These are phyloP conservation scores for Pammene fasciana DNA, from an alignment of 2,888 invertebrate species.

Conservation along the genomic window DNA sequence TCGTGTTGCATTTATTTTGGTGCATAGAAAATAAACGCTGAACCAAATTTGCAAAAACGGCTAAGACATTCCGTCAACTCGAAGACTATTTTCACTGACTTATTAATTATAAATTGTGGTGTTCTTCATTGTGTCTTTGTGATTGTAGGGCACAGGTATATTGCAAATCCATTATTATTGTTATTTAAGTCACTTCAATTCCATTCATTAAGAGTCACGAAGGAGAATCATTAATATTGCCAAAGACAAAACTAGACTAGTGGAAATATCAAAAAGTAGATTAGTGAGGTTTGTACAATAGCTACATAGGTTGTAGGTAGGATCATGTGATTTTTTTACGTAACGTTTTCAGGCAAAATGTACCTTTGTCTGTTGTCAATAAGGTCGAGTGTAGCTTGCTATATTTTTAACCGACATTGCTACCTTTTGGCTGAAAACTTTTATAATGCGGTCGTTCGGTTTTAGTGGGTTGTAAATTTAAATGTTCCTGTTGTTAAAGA, in stretches of 20 bases:
- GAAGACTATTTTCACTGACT: neutral
- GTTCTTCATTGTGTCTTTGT: neutral
- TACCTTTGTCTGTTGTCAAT: conserved; percentile 35
- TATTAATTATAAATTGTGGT: neutral
- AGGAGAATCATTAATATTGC: conserved; percentile 55
- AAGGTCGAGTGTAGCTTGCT: neutral
- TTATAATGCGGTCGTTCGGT: conserved; percentile 46
- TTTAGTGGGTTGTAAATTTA: conserved; percentile 45
- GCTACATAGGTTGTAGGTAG: conserved; percentile 57
- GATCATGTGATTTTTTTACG: conserved; percentile 49
- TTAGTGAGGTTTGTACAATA: conserved; percentile 67
- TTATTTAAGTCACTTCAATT: conserved; percentile 41
- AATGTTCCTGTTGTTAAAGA: conserved; percentile 6
- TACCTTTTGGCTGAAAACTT: conserved; percentile 23
- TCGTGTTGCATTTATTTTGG: neutral
- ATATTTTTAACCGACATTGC: neutral
- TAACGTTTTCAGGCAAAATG: conserved; percentile 12
- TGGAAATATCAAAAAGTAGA: conserved; percentile 54
- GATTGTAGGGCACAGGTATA: conserved; percentile 17
- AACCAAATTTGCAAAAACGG: conserved; percentile 4
- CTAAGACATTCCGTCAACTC: neutral
- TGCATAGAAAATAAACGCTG: neutral
- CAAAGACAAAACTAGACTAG: conserved; percentile 63
- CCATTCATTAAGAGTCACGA: conserved; percentile 40
- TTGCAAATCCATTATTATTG: conserved; percentile 8